phyloP scores from a whole-genome alignment of 2,113 vertebrate genomes.

The Lonchura striata region DNA sequence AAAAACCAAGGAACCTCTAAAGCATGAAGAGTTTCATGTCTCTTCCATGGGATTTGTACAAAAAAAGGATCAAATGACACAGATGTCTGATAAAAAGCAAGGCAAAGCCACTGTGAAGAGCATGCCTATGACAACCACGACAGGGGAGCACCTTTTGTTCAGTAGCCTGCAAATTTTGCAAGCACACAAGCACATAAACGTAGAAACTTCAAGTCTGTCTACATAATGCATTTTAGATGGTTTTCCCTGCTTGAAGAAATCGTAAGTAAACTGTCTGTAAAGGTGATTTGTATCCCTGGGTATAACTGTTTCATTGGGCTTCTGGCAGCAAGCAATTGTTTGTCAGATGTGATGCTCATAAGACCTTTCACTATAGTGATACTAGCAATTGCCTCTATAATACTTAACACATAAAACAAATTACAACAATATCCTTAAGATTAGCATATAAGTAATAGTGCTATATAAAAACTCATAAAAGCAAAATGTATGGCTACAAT shows the following conservation, averaged over 20 bases:
- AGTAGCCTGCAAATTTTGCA: background rate
- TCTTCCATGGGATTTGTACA: background rate
- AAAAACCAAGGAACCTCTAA: background rate
- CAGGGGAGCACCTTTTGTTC: background rate
- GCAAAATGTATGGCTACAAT: constrained; percentile 63
- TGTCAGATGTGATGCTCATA: constrained; percentile 39
- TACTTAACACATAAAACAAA: constrained; percentile 72
- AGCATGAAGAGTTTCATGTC: background rate
- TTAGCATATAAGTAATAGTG: constrained; percentile 73
- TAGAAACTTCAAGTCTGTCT: background rate
- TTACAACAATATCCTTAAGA: constrained; percentile 75
- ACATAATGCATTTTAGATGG: background rate
- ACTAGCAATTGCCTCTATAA: constrained; percentile 42
- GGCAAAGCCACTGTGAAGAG: background rate
- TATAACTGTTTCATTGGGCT: constrained; percentile 1
- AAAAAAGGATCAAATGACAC: background rate
- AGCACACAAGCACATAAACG: background rate
- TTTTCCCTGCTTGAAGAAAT: constrained; percentile 25
- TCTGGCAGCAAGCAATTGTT: constrained; percentile 18
- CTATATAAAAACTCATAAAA: constrained; percentile 74
- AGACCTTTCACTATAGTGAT: constrained; percentile 48
- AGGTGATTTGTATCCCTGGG: constrained; percentile 17
- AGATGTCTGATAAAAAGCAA: background rate
- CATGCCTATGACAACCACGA: background rate
- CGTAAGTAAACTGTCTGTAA: background rate